These are phyloP conservation scores for Scaptomyza reducta DNA, from an alignment of 2,888 invertebrate species.

Conservation along the genomic window DNA sequence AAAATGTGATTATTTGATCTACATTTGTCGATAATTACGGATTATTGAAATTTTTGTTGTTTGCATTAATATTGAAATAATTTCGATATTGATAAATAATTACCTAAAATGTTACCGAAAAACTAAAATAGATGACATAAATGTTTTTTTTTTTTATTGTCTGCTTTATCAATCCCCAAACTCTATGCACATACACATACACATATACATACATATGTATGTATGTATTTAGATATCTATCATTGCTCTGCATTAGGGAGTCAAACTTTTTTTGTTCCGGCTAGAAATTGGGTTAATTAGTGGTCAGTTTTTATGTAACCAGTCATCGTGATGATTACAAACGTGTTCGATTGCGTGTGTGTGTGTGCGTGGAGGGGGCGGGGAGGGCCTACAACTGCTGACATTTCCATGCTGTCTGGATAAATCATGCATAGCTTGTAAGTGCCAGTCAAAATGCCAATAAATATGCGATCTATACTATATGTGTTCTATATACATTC, in stretches of 20 bases:
- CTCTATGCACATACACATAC: constrained; percentile 4
- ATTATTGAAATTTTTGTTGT: constrained; percentile 77
- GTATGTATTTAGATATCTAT: constrained; percentile 9
- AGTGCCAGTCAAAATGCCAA: background rate
- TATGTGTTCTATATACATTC: no score
- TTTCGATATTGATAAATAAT: constrained; percentile 69
- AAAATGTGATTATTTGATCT: constrained; percentile 75
- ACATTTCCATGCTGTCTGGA: constrained; percentile 24
- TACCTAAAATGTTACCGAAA: constrained; percentile 46
- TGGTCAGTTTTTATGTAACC: constrained; percentile 67
- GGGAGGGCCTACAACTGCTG: constrained; percentile 32
- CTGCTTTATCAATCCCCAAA: constrained; percentile 13
- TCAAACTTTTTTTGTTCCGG: constrained; percentile 29
- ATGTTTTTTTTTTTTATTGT: constrained; percentile 33
- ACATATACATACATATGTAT: background rate
- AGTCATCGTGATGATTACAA: constrained; percentile 7
- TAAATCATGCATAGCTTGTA: constrained; percentile 3
- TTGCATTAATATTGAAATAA: constrained; percentile 76
- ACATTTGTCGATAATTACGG: constrained; percentile 74
- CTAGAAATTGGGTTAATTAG: constrained; percentile 75
- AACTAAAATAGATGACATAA: constrained; percentile 45
- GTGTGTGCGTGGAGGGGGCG: background rate
- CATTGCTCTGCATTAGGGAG: constrained; percentile 48
- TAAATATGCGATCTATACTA: no score
- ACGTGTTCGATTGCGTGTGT: background rate